phyloP scores from a whole-genome alignment of 2,113 vertebrate species.

The Caloenas nicobarica region DNA sequence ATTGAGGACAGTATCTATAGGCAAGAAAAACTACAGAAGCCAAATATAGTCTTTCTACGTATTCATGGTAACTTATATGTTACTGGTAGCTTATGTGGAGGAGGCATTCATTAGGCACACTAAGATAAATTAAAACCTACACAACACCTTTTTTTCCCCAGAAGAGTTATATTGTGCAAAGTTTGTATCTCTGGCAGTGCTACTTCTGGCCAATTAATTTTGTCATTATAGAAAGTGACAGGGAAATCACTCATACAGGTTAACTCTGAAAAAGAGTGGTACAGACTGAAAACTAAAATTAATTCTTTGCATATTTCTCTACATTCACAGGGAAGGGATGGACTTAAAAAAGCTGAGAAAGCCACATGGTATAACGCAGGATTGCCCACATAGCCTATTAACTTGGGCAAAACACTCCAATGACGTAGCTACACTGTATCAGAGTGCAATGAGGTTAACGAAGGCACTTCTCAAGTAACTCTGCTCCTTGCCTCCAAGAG shows the following conservation, averaged over 20 bases:
- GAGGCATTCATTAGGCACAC: neutral
- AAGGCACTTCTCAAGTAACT: neutral
- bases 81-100: neutral
- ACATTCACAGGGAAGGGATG: neutral
- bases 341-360: neutral
- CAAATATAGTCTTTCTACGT: neutral
- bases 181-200: neutral
- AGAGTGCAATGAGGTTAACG: neutral
- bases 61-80: neutral
- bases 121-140: neutral
- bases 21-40: neutral
- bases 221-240: neutral
- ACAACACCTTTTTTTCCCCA: neutral
- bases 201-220: neutral
- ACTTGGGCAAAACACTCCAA: neutral
- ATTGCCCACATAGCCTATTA: neutral
- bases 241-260: neutral
- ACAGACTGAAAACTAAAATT: neutral
- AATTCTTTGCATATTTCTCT: neutral
- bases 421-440: neutral
- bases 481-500: neutral
- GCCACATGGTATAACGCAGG: neutral
- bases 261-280: neutral
- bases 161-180: accelerated
- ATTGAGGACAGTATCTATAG: neutral